Conservation (phyloP, 2,797 vertebrate species). For the Babyrousa celebensis region DNA sequence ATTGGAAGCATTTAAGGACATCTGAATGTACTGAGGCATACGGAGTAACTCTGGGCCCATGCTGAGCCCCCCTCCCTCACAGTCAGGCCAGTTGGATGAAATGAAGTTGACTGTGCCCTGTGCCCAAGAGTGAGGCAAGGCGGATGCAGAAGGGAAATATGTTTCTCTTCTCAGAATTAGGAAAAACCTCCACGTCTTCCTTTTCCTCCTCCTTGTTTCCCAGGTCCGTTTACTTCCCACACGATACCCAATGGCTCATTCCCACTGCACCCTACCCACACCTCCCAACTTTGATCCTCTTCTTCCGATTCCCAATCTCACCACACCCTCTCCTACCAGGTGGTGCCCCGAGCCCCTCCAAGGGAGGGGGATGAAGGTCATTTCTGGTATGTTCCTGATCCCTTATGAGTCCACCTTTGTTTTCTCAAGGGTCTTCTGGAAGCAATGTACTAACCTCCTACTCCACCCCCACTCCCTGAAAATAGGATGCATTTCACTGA, state of each 20-base stretch:
- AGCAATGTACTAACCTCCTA: neutral
- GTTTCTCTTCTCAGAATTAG: neutral
- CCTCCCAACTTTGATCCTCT: neutral
- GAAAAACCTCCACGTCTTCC: neutral
- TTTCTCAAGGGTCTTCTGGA: constrained; percentile 48
- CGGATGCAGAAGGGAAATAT: neutral
- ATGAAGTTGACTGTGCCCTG: neutral
- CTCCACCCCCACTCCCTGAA: neutral
- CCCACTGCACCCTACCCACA: neutral
- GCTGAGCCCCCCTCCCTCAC: neutral
- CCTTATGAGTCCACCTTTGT: neutral
- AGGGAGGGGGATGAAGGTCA: neutral
- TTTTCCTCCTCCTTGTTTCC: neutral
- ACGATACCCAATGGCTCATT: neutral
- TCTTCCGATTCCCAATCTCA: neutral
- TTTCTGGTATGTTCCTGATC: neutral
- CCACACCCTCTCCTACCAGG: neutral
- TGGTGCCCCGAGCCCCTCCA: neutral
- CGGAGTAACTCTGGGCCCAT: neutral
- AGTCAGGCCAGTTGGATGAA: neutral
- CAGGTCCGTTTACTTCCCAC: neutral
- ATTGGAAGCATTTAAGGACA: constrained; percentile 58
- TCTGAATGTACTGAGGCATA: neutral
- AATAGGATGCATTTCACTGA: neutral
- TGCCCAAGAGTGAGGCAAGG: neutral